Conservation (phyloP, 2,113 vertebrate species). For the Pelvicachromis taeniatus region DNA sequence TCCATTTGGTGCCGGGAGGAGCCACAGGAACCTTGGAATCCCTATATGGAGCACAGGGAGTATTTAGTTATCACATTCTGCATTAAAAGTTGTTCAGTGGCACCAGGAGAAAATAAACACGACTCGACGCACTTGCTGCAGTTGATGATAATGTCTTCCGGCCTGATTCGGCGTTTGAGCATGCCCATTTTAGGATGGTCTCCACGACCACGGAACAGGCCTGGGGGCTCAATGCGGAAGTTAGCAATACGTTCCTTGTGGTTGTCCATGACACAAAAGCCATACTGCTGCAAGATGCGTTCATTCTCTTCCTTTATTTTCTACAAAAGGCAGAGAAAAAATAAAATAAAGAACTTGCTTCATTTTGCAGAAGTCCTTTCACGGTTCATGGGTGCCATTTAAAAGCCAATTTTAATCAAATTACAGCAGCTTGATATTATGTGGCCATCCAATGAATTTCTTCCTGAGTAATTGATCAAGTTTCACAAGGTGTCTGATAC, state of each 20-base stretch:
- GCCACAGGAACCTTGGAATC: constrained; percentile 88
- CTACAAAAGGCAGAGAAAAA: constrained; percentile 47
- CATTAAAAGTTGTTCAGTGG: background rate
- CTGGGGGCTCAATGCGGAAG: constrained; percentile 95
- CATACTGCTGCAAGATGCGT: constrained; percentile 86
- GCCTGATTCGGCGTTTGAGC: constrained; percentile 91
- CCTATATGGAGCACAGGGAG: constrained; percentile 59
- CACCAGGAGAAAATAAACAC: background rate
- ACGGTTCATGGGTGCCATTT: background rate
- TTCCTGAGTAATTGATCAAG: background rate
- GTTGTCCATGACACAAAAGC: constrained; percentile 97
- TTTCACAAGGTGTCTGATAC: background rate
- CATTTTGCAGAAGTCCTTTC: background rate
- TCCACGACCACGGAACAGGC: constrained; percentile 92
- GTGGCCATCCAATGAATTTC: background rate
- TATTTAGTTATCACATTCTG: background rate
- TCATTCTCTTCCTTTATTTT: constrained; percentile 96
- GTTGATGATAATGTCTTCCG: constrained; percentile 93
- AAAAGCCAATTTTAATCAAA: background rate
- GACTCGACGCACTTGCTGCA: constrained; percentile 89
- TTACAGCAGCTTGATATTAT: background rate
- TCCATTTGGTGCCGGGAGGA: constrained; percentile 93
- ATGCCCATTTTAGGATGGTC: constrained; percentile 99
- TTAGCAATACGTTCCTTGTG: constrained; percentile 96
- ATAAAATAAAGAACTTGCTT: background rate